Base-by-base conservation (phyloP, 2,797 vertebrate species). In the Myotis planiceps region DNA sequence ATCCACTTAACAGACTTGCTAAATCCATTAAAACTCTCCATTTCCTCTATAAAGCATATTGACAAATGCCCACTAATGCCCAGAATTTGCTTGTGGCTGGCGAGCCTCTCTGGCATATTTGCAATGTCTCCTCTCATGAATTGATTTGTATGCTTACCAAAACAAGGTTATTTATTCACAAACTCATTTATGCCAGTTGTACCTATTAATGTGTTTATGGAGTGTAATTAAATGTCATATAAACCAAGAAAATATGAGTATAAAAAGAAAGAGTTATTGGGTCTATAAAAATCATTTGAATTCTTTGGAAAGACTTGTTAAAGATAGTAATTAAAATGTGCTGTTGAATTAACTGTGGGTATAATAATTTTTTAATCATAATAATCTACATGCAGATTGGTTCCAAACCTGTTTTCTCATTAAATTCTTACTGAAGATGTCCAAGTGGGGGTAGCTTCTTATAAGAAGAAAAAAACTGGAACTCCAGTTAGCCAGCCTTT, bases 191-290 rank as follows among this genome's bases (percentile, higher is more conserved):
- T 47, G 32, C 60, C 42, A 58, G 90, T 94, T 96, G 80, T 84
- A 81, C 79, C 89, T 96, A 90, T 81, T 93, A 95, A 96, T 71
- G 63, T 95, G 66, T 94, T 97, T 92, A 81, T 88, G 19, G 88
- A 90, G 39, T 84, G 0, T 94, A 94, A 97, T 92, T 92, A 96
- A 87, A 91, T 4, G 25, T 89, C 75, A 96, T 66, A 92, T 72
- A 89, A 94, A 74, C 55, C 76, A 84, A 55, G 68, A 93, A 94
- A 95, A 92, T 87, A 76, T 25, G 32, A 74, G 9, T n/a, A 60
- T 76, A 10, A 92, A 96, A 96, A 90, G 53, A 88, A 97, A 93
- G 25, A 90, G 80, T 32, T 81, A 79, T 23, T 88, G 69, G 76
- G 32, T 68, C 71, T 74, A 81, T 60, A 92, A 97, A 96, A 93